Conservation (phyloP, 2,113 vertebrate genomes). For the Cephalopterus ornatus region DNA sequence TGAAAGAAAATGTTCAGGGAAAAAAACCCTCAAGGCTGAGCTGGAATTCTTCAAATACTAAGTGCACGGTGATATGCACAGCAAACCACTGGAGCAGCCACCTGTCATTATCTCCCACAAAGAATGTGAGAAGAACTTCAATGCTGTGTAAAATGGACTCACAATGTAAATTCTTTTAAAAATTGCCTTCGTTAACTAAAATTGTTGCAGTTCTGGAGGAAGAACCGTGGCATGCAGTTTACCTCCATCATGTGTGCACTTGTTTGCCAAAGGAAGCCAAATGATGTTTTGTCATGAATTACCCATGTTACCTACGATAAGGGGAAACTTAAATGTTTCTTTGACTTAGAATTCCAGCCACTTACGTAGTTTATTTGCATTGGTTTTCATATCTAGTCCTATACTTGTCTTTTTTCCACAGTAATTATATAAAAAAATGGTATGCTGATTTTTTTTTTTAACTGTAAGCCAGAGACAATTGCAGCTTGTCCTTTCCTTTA, state of each 20-base stretch:
- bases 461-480: neutral
- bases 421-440: neutral
- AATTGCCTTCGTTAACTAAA: neutral
- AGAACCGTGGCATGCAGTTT: neutral
- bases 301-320: neutral
- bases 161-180: neutral
- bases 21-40: neutral
- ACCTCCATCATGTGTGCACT: neutral
- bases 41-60: neutral
- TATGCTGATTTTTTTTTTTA: neutral
- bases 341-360: neutral
- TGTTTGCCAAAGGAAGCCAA: neutral
- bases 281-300: neutral
- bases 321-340: neutral
- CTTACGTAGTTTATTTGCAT: neutral
- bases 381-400: neutral
- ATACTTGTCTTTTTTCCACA: neutral
- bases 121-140: neutral
- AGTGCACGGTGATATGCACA: neutral
- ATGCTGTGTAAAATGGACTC: neutral
- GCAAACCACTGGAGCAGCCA: neutral
- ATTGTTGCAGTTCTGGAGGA: neutral
- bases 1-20: neutral
- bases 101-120: neutral
- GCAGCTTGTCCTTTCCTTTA: neutral